Base-by-base conservation (phyloP, 2,113 vertebrate genomes). In the Erpornis zantholeuca region DNA sequence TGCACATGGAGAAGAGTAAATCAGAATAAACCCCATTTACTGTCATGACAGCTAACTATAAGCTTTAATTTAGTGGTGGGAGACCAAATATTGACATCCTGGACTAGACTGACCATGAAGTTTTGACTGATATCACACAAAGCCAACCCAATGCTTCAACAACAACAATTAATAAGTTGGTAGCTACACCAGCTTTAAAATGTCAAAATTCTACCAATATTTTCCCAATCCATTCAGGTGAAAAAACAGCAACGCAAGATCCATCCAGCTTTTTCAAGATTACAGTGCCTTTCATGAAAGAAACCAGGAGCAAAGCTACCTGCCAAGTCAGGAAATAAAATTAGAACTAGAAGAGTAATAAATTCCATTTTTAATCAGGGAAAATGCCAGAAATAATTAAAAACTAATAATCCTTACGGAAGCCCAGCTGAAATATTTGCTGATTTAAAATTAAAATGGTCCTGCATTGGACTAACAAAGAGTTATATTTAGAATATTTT, bases 321-420 rank as follows among this genome's bases (percentile, higher is more conserved):
- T 38, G 54, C 54, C 76, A 94, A 80, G 38, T 7, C 22, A 3
- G 42, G 77, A 90, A 96, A 83, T 2, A 88, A 78, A 95, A 76
- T 28, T 12, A 68, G 21, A 84, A 45, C 90, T 83, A 73, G 63
- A 83, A 65, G 71, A 73, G 27, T 17, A 73, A 53, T 59, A 90
- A 92, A 93, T 65, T 88, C 68, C 16, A 52, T 52, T 95, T 86
- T 92, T 88, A 52, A 94, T 70, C 52, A 54, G 35, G 38, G 20
- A 92, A 94, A 93, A 95, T 23, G 35, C 44, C 68, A 88, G 45
- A 85, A 83, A 86, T 78, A 93, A 86, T 92, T 82, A 91, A 86
- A 92, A 94, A 16, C 8, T 70, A 93, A 94, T 59, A 94, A 75
- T 35, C 1, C 0, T 40, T 65, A 79, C 3, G 27, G 59, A 87